Evolutionary conservation across 2,888 invertebrate species (phyloP).

Genomic region (Cephalotes varians): DNA sequence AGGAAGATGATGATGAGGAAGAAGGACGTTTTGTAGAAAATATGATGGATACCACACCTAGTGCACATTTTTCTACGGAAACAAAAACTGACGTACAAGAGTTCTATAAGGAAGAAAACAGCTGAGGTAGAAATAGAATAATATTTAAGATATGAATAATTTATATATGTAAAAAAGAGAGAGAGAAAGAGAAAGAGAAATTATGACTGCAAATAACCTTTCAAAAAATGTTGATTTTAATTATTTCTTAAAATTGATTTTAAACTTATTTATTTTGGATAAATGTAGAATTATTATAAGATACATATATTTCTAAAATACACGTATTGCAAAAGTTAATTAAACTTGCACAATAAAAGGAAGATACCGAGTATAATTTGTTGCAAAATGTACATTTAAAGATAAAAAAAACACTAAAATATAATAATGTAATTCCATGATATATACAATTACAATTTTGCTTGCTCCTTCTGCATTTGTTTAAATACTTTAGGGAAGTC

Average conservation of each 20-base stretch:
- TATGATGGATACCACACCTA: slow-evolving; percentile 71
- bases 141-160: slow-evolving; percentile 29
- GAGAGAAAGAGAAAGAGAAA: no score
- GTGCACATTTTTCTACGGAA: slow-evolving; percentile 54
- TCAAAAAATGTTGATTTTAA: neutral
- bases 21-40: slow-evolving; percentile 74
- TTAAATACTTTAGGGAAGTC: slow-evolving; percentile 89
- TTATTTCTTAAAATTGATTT: neutral
- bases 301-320: slow-evolving; percentile 9
- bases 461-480: slow-evolving; percentile 88
- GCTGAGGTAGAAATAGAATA: neutral
- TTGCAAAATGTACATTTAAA: neutral
- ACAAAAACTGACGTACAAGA: slow-evolving; percentile 28
- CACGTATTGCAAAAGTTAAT: neutral
- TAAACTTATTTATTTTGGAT: slow-evolving; percentile 2
- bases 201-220: neutral
- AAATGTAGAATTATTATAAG: neutral
- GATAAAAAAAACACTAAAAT: slow-evolving; percentile 1
- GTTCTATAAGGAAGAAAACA: slow-evolving; percentile 18
- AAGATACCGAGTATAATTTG: neutral
- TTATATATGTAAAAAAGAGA: neutral
- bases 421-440: slow-evolving; percentile 1
- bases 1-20: slow-evolving; percentile 91
- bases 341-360: neutral
- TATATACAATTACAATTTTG: slow-evolving; percentile 60